These are phyloP conservation scores for Drosophila percnosoma DNA, from an alignment of 2,888 invertebrate species.

Conservation along the genomic window DNA sequence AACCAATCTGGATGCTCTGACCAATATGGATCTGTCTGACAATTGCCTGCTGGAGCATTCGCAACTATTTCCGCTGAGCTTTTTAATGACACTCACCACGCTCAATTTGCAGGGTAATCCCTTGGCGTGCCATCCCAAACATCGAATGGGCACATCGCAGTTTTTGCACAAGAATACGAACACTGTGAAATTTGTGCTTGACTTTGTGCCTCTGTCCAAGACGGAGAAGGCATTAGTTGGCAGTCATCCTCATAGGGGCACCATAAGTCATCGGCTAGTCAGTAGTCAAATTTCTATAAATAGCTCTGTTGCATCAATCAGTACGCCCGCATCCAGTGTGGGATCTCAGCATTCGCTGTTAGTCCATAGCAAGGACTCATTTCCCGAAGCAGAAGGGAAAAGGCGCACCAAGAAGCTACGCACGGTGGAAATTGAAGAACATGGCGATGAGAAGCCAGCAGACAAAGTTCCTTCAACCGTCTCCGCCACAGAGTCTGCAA, in stretches of 20 bases:
- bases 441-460: slow-evolving; percentile 17
- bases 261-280: slow-evolving; percentile 45
- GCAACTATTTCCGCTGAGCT: slow-evolving; percentile 86
- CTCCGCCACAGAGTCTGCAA: background rate
- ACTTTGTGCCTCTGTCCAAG: slow-evolving; percentile 86
- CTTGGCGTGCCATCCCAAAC: slow-evolving; percentile 87
- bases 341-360: slow-evolving; percentile 75
- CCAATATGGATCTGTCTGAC: slow-evolving; percentile 87
- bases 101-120: slow-evolving; percentile 88
- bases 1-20: slow-evolving; percentile 86
- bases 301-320: slow-evolving; percentile 52
- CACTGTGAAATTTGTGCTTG: slow-evolving; percentile 87
- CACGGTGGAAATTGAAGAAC: slow-evolving; percentile 83
- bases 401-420: slow-evolving; percentile 84
- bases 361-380: slow-evolving; percentile 41
- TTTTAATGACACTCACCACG: slow-evolving; percentile 86
- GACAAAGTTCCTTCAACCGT: background rate
- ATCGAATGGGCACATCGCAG: slow-evolving; percentile 86
- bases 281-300: slow-evolving; percentile 53
- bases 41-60: slow-evolving; percentile 88
- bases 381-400: slow-evolving; percentile 61
- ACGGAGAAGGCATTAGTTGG: slow-evolving; percentile 86
- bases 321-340: slow-evolving; percentile 83
- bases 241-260: slow-evolving; percentile 80
- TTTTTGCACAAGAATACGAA: slow-evolving; percentile 87